Evolutionary conservation across 2,113 vertebrate species (phyloP).

Genomic region (Aphyosemion australe): DNA sequence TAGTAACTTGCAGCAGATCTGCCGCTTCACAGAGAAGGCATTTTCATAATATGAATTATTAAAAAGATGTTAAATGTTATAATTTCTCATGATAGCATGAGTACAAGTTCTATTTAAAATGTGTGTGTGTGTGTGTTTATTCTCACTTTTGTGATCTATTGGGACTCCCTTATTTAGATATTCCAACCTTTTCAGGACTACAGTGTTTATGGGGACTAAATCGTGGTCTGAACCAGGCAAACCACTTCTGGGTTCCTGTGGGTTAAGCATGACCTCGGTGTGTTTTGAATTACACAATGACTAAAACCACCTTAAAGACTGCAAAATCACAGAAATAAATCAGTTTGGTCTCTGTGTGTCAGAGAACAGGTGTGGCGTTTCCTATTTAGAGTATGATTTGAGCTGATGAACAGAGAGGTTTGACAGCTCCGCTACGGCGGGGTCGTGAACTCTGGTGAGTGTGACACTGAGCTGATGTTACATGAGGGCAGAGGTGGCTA

Average conservation of each 20-base stretch:
- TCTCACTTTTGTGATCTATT: background rate
- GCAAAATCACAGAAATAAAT: slow-evolving; percentile 23
- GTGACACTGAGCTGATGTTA: slow-evolving; percentile 52
- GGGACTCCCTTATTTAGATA: background rate
- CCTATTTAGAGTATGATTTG: background rate
- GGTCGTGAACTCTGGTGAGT: slow-evolving; percentile 30
- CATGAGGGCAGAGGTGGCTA: slow-evolving; percentile 19
- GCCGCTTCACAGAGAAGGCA: no score
- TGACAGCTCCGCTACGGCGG: slow-evolving; percentile 19
- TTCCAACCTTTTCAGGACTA: background rate
- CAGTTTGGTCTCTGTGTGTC: background rate
- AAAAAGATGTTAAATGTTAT: no score
- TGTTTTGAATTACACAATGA: background rate
- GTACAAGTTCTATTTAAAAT: background rate
- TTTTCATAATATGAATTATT: no score
- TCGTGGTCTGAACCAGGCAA: background rate
- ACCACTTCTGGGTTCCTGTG: background rate
- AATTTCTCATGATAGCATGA: background rate
- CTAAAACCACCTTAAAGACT: background rate
- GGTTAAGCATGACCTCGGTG: background rate
- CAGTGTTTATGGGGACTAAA: background rate
- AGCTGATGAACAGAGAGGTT: slow-evolving; percentile 4
- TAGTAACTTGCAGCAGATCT: background rate
- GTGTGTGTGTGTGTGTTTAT: background rate
- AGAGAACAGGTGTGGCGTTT: background rate